Evolutionary conservation across 37 sponge, comb jelly and placozoan species (phyloP).

Genomic region (Haliclona indistincta): DNA sequence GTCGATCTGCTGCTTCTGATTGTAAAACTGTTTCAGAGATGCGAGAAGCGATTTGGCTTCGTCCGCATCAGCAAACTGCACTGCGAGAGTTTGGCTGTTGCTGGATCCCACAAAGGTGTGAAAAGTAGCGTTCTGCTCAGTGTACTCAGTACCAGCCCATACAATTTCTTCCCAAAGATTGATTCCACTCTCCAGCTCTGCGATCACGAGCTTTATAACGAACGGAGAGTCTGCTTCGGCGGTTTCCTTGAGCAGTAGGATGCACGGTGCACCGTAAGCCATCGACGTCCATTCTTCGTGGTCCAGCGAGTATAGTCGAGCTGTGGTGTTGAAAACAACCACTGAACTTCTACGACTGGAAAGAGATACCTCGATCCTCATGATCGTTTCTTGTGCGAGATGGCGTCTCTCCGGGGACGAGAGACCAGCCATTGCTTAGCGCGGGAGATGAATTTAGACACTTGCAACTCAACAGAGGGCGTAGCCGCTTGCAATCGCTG

Average conservation of each 20-base stretch:
- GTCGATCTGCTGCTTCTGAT: neutral
- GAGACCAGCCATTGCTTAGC: too few species aligned
- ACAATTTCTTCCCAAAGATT: slow-evolving; percentile 65
- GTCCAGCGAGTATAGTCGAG: slow-evolving; percentile 59
- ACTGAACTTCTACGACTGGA: slow-evolving; percentile 67
- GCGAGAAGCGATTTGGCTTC: slow-evolving; percentile 6
- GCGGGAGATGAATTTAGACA: too few species aligned
- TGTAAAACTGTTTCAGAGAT: slow-evolving; percentile 4
- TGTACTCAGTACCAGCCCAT: slow-evolving; percentile 34
- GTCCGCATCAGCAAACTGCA: slow-evolving; percentile 46
- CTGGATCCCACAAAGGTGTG: slow-evolving; percentile 54
- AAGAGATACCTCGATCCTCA: slow-evolving; percentile 82
- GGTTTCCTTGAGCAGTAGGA: slow-evolving; percentile 31
- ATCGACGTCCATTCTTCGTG: slow-evolving; percentile 58
- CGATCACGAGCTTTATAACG: slow-evolving; percentile 49
- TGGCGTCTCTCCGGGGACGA: neutral
- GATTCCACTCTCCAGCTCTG: slow-evolving; percentile 68
- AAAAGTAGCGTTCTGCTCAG: slow-evolving; percentile 65
- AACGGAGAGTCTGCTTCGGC: slow-evolving; percentile 39
- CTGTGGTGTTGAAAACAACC: slow-evolving; percentile 62
- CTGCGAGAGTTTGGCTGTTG: slow-evolving; percentile 25
- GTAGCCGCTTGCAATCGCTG: neutral
- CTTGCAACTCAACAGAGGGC: too few species aligned
- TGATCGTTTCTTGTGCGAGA: slow-evolving; percentile 55
- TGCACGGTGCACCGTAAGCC: slow-evolving; percentile 70